Base-by-base conservation (phyloP, 2,888 invertebrate species). In the Synanthedon myopaeformis region DNA sequence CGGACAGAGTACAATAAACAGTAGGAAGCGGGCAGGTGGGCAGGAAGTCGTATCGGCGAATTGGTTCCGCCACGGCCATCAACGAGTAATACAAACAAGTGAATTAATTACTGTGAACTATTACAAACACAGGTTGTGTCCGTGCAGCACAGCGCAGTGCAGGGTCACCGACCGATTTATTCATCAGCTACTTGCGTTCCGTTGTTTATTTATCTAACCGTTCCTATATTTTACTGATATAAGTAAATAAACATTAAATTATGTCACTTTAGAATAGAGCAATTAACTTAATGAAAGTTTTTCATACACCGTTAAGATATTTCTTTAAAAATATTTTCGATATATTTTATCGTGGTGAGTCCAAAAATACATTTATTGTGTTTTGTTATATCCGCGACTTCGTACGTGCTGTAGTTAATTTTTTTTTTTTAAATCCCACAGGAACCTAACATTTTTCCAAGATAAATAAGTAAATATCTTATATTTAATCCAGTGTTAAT, bases 151-250 rank as follows among this genome's bases (percentile, higher is more conserved):
- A 23, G 42, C 17, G 51, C 49, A 51, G 17, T 51, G 55, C 52
- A 61, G 66, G 74, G 76, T 79, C 74, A 73, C 67, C 57, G 76
- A 64, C 74, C 83, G 77, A 78, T 80, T 82, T 77, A 83, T 80
- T 72, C 70, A 60, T 65, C 19, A 6, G 23, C 13, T 19, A 14
- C 69, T 72, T 74, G 74, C 71, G 74, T 70, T 72, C 73, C 62
- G 61, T 65, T 63, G 68, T 76, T 79, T 82, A 79, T 79, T 75
- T 35, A 35, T 35, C 35, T 35, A 35, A 35, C 35, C 35, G 35
- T 35, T 35, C 35, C 35, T 35, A 35, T 8, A 35, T 35, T 35
- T 35, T 49, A 42, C 35, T 23, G 28, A 49, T 49, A 49, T 19
- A 17, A 23, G 23, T 23, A 23, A 23, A 49, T n/a, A 49, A 49